Evolutionary conservation across 2,797 vertebrate genomes (phyloP).

Genomic region (Antrozous pallidus): DNA sequence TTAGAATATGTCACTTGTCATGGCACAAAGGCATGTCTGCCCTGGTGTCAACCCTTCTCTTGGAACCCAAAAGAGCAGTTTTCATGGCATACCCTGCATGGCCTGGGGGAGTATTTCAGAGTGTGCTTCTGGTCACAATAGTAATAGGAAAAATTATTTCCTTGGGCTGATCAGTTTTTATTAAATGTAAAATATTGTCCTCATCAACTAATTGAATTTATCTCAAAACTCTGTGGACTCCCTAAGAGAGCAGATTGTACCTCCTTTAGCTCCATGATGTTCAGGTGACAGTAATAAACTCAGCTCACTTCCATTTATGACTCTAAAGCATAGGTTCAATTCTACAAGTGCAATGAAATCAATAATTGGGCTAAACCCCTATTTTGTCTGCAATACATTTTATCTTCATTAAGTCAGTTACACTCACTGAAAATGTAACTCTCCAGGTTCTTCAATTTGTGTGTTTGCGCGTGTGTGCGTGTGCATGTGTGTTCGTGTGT

Average conservation of each 20-base stretch:
- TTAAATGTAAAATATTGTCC: neutral
- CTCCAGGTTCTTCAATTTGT: neutral
- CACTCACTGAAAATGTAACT: neutral
- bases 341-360: neutral
- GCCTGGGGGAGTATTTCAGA: neutral
- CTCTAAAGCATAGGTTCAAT: neutral
- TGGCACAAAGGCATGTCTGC: slow-evolving; percentile 47
- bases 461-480: neutral
- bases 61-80: neutral
- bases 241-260: neutral
- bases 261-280: neutral
- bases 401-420: slow-evolving; percentile 39
- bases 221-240: neutral
- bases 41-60: neutral
- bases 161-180: neutral
- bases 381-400: slow-evolving; percentile 29
- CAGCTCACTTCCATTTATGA: neutral
- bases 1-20: slow-evolving; percentile 66
- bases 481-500: neutral
- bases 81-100: neutral
- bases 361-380: neutral
- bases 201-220: neutral
- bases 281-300: neutral
- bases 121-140: neutral
- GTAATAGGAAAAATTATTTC: neutral